Evolutionary conservation across 2,888 invertebrate genomes (phyloP).

Genomic region (Stomorhina lunata): DNA sequence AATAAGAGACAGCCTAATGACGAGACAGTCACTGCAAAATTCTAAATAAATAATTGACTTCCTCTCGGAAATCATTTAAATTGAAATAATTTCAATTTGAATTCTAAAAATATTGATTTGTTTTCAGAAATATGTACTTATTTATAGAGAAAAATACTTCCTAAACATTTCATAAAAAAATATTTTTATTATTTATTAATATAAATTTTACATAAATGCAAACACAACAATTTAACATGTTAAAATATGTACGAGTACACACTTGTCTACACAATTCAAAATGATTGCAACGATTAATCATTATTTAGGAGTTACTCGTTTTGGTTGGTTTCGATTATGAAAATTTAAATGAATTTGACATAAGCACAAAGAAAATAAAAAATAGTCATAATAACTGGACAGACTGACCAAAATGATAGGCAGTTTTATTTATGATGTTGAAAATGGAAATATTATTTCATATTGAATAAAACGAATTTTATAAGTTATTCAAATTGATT

Average conservation of each 20-base stretch:
- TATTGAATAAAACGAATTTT: too few relatives aligned
- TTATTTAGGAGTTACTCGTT: conserved; percentile 3
- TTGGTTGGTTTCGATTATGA: background rate
- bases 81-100: background rate
- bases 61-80: conserved; percentile 10
- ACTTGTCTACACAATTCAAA: conserved; percentile 46
- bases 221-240: conserved; percentile 26
- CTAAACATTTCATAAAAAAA: conserved; percentile 39
- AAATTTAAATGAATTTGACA: conserved; percentile 10
- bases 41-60: conserved; percentile 14
- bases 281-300: conserved; percentile 49
- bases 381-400: too few relatives aligned
- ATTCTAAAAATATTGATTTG: conserved; percentile 7
- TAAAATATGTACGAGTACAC: conserved; percentile 28
- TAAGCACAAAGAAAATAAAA: too few relatives aligned
- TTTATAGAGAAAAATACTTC: conserved; percentile 25
- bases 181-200: background rate
- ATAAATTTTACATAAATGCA: background rate
- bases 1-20: too few relatives aligned
- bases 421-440: too few relatives aligned
- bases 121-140: background rate
- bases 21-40: too few relatives aligned
- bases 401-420: too few relatives aligned
- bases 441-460: too few relatives aligned
- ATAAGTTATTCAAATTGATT: too few relatives aligned